Evolutionary conservation across 2,888 invertebrate species (phyloP).

Genomic region (Ormyrus rosae): DNA sequence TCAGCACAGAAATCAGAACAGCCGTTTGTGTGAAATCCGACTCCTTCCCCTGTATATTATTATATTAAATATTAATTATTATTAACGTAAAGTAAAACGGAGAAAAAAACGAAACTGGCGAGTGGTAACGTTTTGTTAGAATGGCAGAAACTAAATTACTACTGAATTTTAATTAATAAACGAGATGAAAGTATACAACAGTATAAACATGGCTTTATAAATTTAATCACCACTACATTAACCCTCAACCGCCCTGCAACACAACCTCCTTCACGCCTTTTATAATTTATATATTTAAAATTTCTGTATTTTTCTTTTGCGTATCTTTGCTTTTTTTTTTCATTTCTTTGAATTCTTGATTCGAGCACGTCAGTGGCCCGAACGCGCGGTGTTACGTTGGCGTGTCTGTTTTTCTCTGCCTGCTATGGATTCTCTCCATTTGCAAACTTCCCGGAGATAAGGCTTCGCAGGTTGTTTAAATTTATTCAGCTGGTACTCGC

Average conservation of each 20-base stretch:
- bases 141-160: slow-evolving; percentile 75
- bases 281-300: not conserved
- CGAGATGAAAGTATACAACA: slow-evolving; percentile 76
- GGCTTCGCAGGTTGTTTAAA: slow-evolving; percentile 11
- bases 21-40: slow-evolving; percentile 57
- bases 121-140: slow-evolving; percentile 74
- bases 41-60: slow-evolving; percentile 72
- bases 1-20: slow-evolving; percentile 43
- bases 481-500: slow-evolving; percentile 34
- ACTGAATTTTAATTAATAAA: slow-evolving; percentile 76
- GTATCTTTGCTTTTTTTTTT: not conserved
- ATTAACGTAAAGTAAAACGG: slow-evolving; percentile 68
- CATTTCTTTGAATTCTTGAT: not conserved
- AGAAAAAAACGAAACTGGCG: slow-evolving; percentile 59
- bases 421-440: not conserved
- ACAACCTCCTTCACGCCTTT: not conserved
- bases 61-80: slow-evolving; percentile 74
- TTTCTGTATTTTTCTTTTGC: not conserved
- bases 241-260: slow-evolving; percentile 12
- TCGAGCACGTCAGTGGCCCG: too few relatives aligned
- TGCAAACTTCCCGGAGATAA: slow-evolving; percentile 23
- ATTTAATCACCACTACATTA: slow-evolving; percentile 17
- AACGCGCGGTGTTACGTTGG: too few relatives aligned
- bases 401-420: not conserved
- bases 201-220: slow-evolving; percentile 57